A percentile compares a stretch with the other conserved stretches of the same genome.
These are phyloP conservation scores for Parnassius glacialis DNA, from an alignment of 2,888 invertebrate species.

Conservation along the genomic window DNA sequence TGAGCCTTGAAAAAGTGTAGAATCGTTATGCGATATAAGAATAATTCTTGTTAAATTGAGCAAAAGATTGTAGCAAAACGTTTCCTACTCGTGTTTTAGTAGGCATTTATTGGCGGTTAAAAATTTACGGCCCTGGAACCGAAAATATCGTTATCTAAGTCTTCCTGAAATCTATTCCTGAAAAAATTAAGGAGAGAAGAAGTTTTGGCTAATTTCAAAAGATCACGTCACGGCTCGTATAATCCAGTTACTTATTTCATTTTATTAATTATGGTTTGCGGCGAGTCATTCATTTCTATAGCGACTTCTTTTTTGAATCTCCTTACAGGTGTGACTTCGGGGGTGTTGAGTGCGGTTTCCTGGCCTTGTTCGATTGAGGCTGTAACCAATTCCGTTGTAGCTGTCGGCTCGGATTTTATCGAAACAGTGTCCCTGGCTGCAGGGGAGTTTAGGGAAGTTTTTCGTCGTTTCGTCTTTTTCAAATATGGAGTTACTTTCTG, in stretches of 20 bases:
- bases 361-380: conserved; percentile 58
- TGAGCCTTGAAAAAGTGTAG: too few relatives aligned
- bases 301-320: conserved; percentile 35
- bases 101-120: too few relatives aligned
- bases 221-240: too few relatives aligned
- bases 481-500: conserved; percentile 66
- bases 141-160: too few relatives aligned
- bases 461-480: conserved; percentile 45
- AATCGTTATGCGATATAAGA: neutral
- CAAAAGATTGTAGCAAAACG: conserved; percentile 12
- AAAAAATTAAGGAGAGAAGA: too few relatives aligned
- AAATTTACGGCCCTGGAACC: too few relatives aligned
- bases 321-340: conserved; percentile 50
- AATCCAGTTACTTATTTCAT: too few relatives aligned
- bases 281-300: conserved; percentile 55
- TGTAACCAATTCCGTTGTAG: conserved; percentile 65
- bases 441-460: conserved; percentile 49
- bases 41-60: conserved; percentile 8
- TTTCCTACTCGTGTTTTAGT: neutral
- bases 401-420: conserved; percentile 61
- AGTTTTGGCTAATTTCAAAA: too few relatives aligned
- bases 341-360: conserved; percentile 56
- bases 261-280: conserved; percentile 32
- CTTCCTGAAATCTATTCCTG: too few relatives aligned
- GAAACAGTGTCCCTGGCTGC: conserved; percentile 55